These are phyloP conservation scores for Anthophora plumipes DNA, from an alignment of 2,888 invertebrate genomes.

Conservation along the genomic window DNA sequence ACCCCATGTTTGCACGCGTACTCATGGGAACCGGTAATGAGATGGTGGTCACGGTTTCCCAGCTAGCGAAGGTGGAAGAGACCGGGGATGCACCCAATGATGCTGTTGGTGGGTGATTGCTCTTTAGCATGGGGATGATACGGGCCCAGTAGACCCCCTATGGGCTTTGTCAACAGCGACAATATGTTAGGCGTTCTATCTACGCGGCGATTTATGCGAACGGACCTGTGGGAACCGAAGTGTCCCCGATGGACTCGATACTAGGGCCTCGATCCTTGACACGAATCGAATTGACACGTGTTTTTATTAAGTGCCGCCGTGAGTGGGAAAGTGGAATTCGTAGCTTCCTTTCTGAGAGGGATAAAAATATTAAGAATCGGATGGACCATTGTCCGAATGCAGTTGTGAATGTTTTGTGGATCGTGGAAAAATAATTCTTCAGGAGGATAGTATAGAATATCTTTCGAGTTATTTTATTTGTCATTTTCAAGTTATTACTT, in stretches of 20 bases:
- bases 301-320: constrained; percentile 51
- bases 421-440: not conserved
- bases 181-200: constrained; percentile 81
- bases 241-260: constrained; percentile 44
- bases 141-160: constrained; percentile 77
- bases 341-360: not conserved
- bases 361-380: not conserved
- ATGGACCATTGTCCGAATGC: not conserved
- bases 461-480: too few species aligned
- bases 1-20: constrained; percentile 73
- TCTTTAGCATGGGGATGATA: constrained; percentile 67
- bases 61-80: constrained; percentile 72
- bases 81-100: constrained; percentile 41
- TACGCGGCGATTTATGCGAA: constrained; percentile 65
- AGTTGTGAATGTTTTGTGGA: not conserved
- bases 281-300: constrained; percentile 56
- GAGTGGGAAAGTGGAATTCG: constrained; percentile 30
- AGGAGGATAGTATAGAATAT: not conserved
- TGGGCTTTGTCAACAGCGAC: constrained; percentile 83
- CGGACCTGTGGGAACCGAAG: constrained; percentile 82
- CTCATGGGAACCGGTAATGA: constrained; percentile 84
- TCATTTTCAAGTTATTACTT: too few species aligned
- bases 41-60: constrained; percentile 84
- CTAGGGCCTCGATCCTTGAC: constrained; percentile 47
- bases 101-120: constrained; percentile 62